phyloP scores from a whole-genome alignment of 2,797 vertebrate genomes.

The Microctenopoma steveboyesi region DNA sequence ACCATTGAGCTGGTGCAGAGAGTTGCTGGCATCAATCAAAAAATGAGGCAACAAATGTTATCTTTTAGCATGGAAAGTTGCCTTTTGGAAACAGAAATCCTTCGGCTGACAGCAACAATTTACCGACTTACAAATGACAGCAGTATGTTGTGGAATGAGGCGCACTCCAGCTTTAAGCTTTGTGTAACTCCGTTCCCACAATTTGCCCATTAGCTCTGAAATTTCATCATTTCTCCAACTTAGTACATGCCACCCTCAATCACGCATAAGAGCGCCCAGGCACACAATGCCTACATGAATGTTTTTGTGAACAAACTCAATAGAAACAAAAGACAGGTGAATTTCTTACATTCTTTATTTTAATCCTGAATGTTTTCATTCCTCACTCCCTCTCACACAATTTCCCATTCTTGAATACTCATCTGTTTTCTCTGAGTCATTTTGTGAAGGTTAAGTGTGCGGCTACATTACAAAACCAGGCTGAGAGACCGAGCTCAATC shows the following conservation, averaged over 20 bases:
- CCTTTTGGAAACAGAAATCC: slow-evolving; percentile 43
- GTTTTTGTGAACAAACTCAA: background rate
- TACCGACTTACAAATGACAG: slow-evolving; percentile 52
- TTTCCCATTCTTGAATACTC: slow-evolving; percentile 43
- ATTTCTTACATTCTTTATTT: slow-evolving; percentile 7
- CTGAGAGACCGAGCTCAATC: slow-evolving; percentile 77
- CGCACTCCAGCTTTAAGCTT: slow-evolving; percentile 42
- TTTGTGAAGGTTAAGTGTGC: slow-evolving; percentile 43
- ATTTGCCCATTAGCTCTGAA: slow-evolving; percentile 54
- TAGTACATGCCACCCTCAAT: slow-evolving; percentile 41
- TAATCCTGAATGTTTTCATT: slow-evolving; percentile 21
- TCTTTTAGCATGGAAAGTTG: slow-evolving; percentile 37
- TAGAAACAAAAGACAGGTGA: slow-evolving; percentile 2
- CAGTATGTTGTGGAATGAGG: slow-evolving; percentile 49
- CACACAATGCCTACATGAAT: background rate
- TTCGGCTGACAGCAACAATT: slow-evolving; percentile 40
- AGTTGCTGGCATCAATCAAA: slow-evolving; percentile 26
- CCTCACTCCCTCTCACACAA: slow-evolving; percentile 21
- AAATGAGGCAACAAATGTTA: slow-evolving; percentile 21
- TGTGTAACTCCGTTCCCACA: slow-evolving; percentile 55
- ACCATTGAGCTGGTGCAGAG: slow-evolving; percentile 10
- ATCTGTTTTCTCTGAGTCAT: slow-evolving; percentile 48
- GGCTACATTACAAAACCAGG: slow-evolving; percentile 81
- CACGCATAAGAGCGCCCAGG: background rate
- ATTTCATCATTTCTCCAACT: slow-evolving; percentile 56